Conservation (phyloP, 2,113 vertebrate genomes). For the Etheostoma spectabile region DNA sequence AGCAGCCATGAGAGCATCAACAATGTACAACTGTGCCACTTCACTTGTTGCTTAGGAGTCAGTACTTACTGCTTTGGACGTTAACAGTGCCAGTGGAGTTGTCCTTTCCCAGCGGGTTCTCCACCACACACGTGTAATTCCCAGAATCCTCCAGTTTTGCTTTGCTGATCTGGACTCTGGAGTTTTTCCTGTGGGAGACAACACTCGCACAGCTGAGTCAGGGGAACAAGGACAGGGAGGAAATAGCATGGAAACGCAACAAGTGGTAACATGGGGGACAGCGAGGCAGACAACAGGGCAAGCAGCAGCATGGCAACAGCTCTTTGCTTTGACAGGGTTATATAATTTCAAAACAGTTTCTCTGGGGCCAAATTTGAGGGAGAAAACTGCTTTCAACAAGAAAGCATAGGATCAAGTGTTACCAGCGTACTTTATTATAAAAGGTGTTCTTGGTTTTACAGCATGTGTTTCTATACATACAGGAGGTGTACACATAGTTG, state of each 20-base stretch:
- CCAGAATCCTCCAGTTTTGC: conserved; percentile 95
- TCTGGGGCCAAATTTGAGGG: not conserved
- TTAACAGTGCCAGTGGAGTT: conserved; percentile 91
- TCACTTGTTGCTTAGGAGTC: conserved; percentile 51
- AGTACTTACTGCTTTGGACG: conserved; percentile 95
- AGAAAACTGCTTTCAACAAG: conserved; percentile 10
- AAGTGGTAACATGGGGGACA: conserved; percentile 69
- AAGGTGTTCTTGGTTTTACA: conserved; percentile 32
- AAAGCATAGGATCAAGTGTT: not conserved
- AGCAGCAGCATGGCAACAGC: conserved; percentile 57
- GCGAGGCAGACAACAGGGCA: conserved; percentile 46
- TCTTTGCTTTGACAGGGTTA: conserved; percentile 26
- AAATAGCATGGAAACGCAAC: conserved; percentile 70
- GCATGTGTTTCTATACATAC: not conserved
- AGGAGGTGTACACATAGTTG: not conserved
- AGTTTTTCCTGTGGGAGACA: conserved; percentile 92
- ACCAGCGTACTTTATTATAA: too few relatives aligned
- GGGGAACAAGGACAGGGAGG: conserved; percentile 72
- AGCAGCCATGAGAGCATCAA: conserved; percentile 61
- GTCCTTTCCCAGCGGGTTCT: conserved; percentile 93
- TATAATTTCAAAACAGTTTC: not conserved
- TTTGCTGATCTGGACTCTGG: conserved; percentile 94
- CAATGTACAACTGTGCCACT: conserved; percentile 51
- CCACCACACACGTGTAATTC: conserved; percentile 97
- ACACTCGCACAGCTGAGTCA: conserved; percentile 79